Conservation (phyloP, 2,797 vertebrate genomes). For the Hapalemur alaotrensis region DNA sequence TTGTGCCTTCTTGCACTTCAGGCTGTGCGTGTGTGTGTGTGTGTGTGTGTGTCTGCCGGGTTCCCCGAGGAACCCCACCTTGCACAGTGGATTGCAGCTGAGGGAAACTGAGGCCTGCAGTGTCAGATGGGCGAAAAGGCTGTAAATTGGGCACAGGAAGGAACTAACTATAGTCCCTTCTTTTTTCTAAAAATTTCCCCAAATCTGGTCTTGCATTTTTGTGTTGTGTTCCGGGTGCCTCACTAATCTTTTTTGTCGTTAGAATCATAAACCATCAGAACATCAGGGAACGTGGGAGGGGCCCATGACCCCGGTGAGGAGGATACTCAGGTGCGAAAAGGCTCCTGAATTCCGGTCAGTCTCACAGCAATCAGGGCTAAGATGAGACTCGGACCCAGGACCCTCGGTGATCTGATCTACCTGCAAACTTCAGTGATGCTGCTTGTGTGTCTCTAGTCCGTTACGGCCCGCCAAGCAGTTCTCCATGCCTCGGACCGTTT, state of each 20-base stretch:
- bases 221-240: background rate
- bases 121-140: background rate
- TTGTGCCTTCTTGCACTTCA: background rate
- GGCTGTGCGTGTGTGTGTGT: rapidly evolving
- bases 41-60: rapidly evolving
- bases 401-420: background rate
- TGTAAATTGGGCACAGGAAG: background rate
- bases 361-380: background rate
- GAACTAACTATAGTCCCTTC: background rate
- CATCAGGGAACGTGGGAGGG: background rate
- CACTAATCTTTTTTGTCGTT: background rate
- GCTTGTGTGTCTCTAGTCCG: background rate
- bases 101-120: background rate
- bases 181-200: background rate
- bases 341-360: background rate
- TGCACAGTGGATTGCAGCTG: rapidly evolving
- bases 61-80: background rate
- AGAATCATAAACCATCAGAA: background rate
- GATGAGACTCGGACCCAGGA: background rate
- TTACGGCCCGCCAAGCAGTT: background rate
- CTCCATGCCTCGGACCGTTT: background rate
- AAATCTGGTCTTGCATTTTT: background rate
- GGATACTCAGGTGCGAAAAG: background rate
- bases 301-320: background rate
- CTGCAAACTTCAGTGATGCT: background rate